Evolutionary conservation across 1,140 invertebrate genomes (phyloP).

Genomic region (Streblospio benedicti): DNA sequence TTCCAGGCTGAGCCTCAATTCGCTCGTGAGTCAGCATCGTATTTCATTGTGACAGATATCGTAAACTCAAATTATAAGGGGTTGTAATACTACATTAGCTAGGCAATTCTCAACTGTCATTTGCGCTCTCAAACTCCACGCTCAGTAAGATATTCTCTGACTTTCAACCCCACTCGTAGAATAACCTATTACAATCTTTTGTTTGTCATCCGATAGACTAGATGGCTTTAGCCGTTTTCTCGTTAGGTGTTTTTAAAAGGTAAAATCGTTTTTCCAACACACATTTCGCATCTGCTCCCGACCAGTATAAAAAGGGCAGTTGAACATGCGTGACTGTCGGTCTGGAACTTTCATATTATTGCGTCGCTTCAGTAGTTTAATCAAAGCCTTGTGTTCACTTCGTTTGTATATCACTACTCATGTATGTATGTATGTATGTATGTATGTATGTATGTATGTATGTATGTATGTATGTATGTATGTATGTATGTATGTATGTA

Average conservation of each 20-base stretch:
- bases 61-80: no score
- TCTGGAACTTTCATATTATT: not conserved
- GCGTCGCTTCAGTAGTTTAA: not conserved
- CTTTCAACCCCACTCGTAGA: no score
- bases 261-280: constrained; percentile 5
- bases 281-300: not conserved
- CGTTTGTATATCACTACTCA: not conserved
- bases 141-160: no score
- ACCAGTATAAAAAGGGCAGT: not conserved
- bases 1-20: no score
- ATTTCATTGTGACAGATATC: no score
- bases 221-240: no score
- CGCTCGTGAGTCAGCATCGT: no score
- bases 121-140: no score
- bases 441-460: constrained; percentile 2
- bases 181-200: no score
- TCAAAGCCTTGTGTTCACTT: not conserved
- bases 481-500: constrained; percentile 2
- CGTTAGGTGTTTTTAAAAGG: not conserved
- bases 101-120: no score
- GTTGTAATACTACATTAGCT: no score
- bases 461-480: constrained; percentile 1
- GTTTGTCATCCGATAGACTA: no score
- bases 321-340: not conserved
- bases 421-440: not conserved